These are phyloP conservation scores for Brachypodius melanocephalos DNA, from an alignment of 2,113 vertebrate genomes.

Conservation along the genomic window DNA sequence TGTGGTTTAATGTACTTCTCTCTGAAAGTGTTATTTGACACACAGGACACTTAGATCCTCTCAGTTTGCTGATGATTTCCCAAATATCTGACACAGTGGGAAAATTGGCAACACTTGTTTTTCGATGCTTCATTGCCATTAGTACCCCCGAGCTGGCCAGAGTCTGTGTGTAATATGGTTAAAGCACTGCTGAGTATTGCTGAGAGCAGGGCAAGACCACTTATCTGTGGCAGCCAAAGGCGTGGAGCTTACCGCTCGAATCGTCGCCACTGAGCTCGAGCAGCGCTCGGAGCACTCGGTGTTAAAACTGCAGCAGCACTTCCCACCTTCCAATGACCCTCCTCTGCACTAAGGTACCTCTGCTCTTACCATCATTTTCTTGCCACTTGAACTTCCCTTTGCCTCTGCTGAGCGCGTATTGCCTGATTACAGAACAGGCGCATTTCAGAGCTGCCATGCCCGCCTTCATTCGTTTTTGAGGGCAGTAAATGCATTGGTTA, in stretches of 20 bases:
- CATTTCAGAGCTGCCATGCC: background rate
- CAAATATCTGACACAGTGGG: background rate
- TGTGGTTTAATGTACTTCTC: background rate
- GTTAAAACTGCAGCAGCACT: background rate
- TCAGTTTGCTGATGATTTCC: background rate
- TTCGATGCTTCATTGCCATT: background rate
- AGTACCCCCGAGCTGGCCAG: background rate
- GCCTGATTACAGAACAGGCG: background rate
- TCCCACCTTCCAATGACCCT: background rate
- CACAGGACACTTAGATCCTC: background rate
- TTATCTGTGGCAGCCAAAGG: background rate
- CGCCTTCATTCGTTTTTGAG: background rate
- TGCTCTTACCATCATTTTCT: background rate
- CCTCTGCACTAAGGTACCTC: background rate
- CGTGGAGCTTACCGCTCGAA: background rate
- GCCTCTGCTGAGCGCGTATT: background rate
- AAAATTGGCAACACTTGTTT: background rate
- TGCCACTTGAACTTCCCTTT: background rate
- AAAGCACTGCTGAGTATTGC: background rate
- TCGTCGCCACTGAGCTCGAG: background rate
- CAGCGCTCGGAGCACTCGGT: background rate
- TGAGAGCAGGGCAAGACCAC: background rate
- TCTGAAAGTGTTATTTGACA: background rate
- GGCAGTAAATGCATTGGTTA: background rate
- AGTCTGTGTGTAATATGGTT: background rate